Evolutionary conservation across 2,113 vertebrate genomes (phyloP).

Genomic region (Laterallus jamaicensis): DNA sequence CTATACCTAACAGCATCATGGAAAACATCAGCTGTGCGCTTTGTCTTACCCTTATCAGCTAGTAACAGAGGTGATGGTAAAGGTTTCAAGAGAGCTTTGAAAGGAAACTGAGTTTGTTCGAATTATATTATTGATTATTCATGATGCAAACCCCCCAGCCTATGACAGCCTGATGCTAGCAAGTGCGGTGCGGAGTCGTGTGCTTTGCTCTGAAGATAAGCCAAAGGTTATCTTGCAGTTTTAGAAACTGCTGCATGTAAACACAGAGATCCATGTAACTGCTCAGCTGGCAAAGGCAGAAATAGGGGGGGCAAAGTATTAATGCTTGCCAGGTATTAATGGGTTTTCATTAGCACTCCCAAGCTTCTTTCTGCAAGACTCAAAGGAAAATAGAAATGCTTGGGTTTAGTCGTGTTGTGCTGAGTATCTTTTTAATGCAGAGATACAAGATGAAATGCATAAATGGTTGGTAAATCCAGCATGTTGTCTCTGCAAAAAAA

Average conservation of each 20-base stretch:
- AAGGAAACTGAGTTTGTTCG: not conserved
- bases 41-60: rapidly evolving
- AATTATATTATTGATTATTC: not conserved
- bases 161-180: not conserved
- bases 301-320: rapidly evolving
- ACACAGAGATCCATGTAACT: not conserved
- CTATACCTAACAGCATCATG: rapidly evolving
- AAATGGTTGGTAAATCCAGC: not conserved
- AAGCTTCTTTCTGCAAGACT: not conserved
- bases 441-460: not conserved
- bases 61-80: not conserved
- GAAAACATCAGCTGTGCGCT: rapidly evolving
- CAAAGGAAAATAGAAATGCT: not conserved
- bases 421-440: rapidly evolving
- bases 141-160: not conserved
- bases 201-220: not conserved
- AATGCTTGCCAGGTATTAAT: not conserved
- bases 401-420: not conserved
- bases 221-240: not conserved
- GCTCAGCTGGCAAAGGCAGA: not conserved
- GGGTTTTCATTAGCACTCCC: not conserved
- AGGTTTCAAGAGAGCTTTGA: not conserved
- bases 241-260: not conserved
- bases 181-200: rapidly evolving
- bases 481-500: rapidly evolving